phyloP scores from a whole-genome alignment of 2,113 vertebrate genomes.

The Catagonus wagneri region DNA sequence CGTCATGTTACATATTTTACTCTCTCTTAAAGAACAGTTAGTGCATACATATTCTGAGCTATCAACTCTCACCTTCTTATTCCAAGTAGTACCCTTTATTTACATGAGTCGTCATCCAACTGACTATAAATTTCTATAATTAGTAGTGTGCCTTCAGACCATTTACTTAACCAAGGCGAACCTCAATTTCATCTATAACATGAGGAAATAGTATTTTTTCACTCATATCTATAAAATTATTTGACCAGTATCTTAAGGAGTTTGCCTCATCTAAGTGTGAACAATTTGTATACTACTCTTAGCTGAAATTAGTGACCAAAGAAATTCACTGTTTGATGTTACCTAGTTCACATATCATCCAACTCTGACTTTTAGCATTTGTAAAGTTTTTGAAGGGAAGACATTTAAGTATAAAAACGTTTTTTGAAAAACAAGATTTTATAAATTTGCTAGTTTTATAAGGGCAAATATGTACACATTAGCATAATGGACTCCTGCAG shows the following conservation, averaged over 20 bases:
- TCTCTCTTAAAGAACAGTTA: neutral
- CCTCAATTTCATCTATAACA: neutral
- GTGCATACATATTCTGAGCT: neutral
- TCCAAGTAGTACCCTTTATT: neutral
- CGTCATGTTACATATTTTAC: neutral
- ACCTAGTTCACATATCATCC: neutral
- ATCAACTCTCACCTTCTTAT: neutral
- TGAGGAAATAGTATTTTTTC: neutral
- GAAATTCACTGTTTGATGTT: neutral
- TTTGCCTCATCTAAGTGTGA: neutral
- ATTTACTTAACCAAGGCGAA: neutral
- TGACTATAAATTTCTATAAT: neutral
- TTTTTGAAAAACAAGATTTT: neutral
- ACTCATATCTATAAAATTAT: neutral
- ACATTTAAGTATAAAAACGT: slow-evolving; percentile 8
- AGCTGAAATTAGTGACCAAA: neutral
- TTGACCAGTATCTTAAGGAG: neutral
- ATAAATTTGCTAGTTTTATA: slow-evolving; percentile 16
- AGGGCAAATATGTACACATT: neutral
- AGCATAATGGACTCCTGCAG: neutral
- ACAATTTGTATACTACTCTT: neutral
- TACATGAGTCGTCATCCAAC: neutral
- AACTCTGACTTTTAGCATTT: slow-evolving; percentile 27
- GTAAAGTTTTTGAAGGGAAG: neutral
- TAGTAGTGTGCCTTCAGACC: neutral